These are phyloP conservation scores for Conus ventricosus DNA, from an alignment of 1,140 invertebrate species.

Conservation along the genomic window DNA sequence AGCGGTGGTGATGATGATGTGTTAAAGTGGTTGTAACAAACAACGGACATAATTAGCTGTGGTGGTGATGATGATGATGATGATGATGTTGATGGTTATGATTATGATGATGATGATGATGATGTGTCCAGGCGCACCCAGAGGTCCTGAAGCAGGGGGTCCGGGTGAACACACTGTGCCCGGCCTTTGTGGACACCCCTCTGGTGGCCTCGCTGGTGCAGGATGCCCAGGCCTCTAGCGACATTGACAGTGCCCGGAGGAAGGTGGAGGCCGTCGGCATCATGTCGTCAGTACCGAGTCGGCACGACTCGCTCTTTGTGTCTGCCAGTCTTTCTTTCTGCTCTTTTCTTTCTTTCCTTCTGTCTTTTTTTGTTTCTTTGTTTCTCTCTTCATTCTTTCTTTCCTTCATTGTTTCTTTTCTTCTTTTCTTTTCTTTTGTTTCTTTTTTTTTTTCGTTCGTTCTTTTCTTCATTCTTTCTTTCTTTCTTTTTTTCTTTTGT, in stretches of 20 bases:
- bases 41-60: not conserved
- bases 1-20: not conserved
- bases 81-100: too few species aligned
- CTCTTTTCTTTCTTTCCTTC: not conserved
- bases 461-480: too few species aligned
- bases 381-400: too few species aligned
- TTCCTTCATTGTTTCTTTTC: too few species aligned
- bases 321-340: conserved; percentile 28
- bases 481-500: too few species aligned
- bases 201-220: conserved; percentile 39
- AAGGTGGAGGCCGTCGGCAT: conserved; percentile 46
- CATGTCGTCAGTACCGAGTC: conserved; percentile 50
- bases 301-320: not conserved
- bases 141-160: conserved; percentile 47
- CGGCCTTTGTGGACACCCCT: conserved; percentile 58
- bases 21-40: not conserved
- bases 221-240: not conserved
- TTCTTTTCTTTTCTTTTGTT: too few species aligned
- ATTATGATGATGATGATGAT: too few species aligned
- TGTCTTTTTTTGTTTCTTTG: too few species aligned
- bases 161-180: conserved; percentile 54
- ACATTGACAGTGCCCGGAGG: conserved; percentile 25
- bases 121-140: conserved; percentile 43
- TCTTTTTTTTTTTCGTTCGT: too few species aligned
- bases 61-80: too few species aligned